phyloP scores from a whole-genome alignment of 2,888 invertebrate species.

The Perizoma affinitatum region DNA sequence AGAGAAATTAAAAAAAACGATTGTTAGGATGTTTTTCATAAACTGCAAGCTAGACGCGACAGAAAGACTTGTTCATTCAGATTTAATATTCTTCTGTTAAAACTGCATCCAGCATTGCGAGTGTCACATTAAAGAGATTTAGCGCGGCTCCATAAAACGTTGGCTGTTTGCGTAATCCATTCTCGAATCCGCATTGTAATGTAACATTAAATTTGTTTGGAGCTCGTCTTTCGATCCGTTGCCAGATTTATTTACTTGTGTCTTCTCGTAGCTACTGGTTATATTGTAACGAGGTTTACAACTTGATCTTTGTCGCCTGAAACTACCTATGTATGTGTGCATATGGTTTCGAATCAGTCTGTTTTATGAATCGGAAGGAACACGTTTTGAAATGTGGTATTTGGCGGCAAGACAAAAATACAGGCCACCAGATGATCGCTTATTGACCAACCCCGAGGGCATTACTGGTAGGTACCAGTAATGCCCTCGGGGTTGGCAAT shows the following conservation, averaged over 20 bases:
- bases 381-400: too few species aligned
- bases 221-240: slow-evolving; percentile 32
- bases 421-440: too few species aligned
- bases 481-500: too few species aligned
- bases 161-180: slow-evolving; percentile 37
- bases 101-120: slow-evolving; percentile 34
- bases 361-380: too few species aligned
- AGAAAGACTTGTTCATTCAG: slow-evolving; percentile 22
- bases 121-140: slow-evolving; percentile 40
- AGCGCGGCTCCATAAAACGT: slow-evolving; percentile 36
- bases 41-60: slow-evolving; percentile 10
- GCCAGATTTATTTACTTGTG: slow-evolving; percentile 30
- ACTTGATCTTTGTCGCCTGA: slow-evolving; percentile 10
- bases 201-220: slow-evolving; percentile 35
- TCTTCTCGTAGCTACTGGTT: slow-evolving; percentile 8
- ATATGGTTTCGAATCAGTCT: too few species aligned
- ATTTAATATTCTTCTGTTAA: slow-evolving; percentile 32
- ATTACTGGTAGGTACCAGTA: too few species aligned
- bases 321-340: slow-evolving; percentile 5
- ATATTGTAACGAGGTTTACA: slow-evolving; percentile 18
- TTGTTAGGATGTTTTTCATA: slow-evolving; percentile 1
- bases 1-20: too few species aligned
- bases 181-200: slow-evolving; percentile 33
- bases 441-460: too few species aligned
- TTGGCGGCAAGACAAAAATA: too few species aligned